Evolutionary conservation across 2,888 invertebrate species (phyloP).

Genomic region (Eupithecia insigniata): DNA sequence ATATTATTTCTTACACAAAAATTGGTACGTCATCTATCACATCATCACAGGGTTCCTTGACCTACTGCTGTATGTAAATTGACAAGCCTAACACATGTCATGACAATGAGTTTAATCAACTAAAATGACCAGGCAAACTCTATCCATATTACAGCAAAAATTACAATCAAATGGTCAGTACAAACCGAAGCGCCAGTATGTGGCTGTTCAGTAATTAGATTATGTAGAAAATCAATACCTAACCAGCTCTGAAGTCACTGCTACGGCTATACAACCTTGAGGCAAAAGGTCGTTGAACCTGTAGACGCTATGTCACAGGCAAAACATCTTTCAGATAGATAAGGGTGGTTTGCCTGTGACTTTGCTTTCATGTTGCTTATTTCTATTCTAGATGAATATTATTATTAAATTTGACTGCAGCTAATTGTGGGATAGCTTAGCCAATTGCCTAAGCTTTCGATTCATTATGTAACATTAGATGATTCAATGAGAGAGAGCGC

Average conservation of each 20-base stretch:
- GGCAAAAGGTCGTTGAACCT: conserved; percentile 37
- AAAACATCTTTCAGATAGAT: background rate
- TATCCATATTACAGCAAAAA: background rate
- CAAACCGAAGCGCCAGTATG: background rate
- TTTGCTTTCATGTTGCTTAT: background rate
- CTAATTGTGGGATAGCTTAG: background rate
- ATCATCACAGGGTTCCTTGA: background rate
- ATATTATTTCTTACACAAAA: background rate
- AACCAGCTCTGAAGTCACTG: conserved; percentile 7
- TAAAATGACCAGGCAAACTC: background rate
- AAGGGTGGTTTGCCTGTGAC: too few species aligned
- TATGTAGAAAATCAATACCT: conserved; percentile 42
- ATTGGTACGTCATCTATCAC: background rate
- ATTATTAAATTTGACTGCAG: background rate
- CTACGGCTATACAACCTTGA: conserved; percentile 35
- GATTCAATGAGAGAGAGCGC: background rate
- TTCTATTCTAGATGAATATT: background rate
- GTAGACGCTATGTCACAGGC: background rate
- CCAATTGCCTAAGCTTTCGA: background rate
- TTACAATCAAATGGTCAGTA: background rate
- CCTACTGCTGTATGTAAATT: conserved; percentile 1
- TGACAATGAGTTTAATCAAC: conserved; percentile 8
- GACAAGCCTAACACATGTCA: background rate
- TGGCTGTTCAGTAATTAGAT: conserved; percentile 29
- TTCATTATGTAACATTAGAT: background rate